Evolutionary conservation across 2,113 vertebrate species (phyloP), one percentile per base, ranked within the genome.

Genomic region (Panthera leo): DNA sequence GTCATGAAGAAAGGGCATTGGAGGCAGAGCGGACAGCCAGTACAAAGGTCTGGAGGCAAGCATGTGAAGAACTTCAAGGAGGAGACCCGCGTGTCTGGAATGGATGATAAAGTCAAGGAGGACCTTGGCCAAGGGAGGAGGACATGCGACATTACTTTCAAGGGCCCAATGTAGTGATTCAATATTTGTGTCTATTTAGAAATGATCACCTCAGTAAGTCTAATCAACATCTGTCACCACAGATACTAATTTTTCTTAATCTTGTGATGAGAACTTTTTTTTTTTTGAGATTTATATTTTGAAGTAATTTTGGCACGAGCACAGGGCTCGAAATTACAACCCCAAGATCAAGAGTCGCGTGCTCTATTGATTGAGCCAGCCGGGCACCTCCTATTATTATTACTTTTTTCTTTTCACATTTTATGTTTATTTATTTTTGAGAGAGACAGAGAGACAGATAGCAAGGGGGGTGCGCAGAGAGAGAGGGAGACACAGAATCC

Each of bases 381-480:
- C 39, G 42, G 73, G 73, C 2, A 13, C 39, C 55, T 6, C 55
- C 18, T 55, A 18, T 55, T 55, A 55, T 55, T 55, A 55, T 55
- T 19, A 45, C 7, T 18, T 7, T 55, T 55, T 55, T 55, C 5
- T 55, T 19, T 55, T 55, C 55, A 55, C 55, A 19, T 55, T 55
- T 19, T 55, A 55, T 55, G 16, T 55, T 18, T 55, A 55, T 55
- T 19, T 55, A 19, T 19, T 55, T 55, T 55, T 53, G 51, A 53
- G 51, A 53, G 51, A 53, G 51, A 53, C 14, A 53, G 51, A 53
- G 3, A 53, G 13, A 53, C 51, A 53, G 51, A 53, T 16, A 53
- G 51, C 0, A 4, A 15, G 5, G 18, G 53, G 55, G 55, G 18
- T 1, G 18, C 5, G 1, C 16, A 55, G 55, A 55, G 18, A 55